A percentile compares a stretch with the other conserved stretches of the same genome.
phyloP scores from a whole-genome alignment of 2,888 invertebrate genomes.

The Eumerus sabulonum region DNA sequence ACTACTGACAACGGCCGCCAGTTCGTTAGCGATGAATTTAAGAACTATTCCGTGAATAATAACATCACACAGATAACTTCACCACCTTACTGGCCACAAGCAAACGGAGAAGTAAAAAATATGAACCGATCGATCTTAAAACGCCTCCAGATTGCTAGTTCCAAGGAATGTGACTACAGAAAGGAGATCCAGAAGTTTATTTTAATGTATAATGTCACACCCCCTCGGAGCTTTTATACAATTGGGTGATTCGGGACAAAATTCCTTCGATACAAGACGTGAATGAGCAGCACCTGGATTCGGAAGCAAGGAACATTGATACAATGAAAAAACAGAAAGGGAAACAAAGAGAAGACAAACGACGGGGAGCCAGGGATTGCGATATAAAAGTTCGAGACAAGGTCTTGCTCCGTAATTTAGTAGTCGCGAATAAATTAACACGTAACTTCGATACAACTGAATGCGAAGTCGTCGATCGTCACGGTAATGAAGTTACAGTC shows the following conservation, averaged over 20 bases:
- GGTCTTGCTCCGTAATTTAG: not conserved
- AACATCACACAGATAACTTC: conserved; percentile 16
- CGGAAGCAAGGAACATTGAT: not conserved
- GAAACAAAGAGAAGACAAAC: not conserved
- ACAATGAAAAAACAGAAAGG: not conserved
- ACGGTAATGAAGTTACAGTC: not conserved
- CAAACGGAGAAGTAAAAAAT: conserved; percentile 31
- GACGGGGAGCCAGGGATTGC: not conserved
- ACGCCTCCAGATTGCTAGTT: not conserved
- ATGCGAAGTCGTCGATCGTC: not conserved
- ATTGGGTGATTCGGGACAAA: not conserved
- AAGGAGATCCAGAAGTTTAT: not conserved
- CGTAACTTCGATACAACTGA: not conserved
- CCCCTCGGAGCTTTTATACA: not conserved
- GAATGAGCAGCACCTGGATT: not conserved
- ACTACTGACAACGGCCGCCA: conserved; percentile 39
- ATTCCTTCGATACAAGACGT: not conserved
- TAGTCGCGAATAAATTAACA: not conserved
- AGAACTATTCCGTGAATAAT: conserved; percentile 11
- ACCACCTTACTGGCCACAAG: conserved; percentile 26
- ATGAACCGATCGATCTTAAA: conserved; percentile 21
- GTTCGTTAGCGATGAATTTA: conserved; percentile 28
- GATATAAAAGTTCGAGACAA: not conserved
- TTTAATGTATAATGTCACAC: not conserved
- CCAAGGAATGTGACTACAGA: not conserved